A percentile compares a stretch with the other conserved stretches of the same genome.
Evolutionary conservation across 2,113 vertebrate species (phyloP).

Genomic region (Steatornis caripensis): DNA sequence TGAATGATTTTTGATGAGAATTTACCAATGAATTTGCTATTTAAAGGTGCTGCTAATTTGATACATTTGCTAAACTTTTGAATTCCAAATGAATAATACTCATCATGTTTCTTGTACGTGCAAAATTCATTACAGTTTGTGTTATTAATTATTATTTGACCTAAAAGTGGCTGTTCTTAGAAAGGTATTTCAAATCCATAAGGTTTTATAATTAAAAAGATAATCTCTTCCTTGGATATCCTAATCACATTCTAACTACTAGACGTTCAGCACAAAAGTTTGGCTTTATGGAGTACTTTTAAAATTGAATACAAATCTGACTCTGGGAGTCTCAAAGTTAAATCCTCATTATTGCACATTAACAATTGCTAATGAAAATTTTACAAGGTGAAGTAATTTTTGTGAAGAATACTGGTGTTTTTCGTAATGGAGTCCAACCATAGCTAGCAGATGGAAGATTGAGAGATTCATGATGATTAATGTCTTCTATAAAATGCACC

Average conservation of each 20-base stretch:
- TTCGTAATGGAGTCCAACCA: accelerated
- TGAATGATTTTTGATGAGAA: not conserved
- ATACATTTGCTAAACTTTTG: not conserved
- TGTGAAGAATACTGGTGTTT: not conserved
- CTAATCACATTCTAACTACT: not conserved
- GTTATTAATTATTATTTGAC: not conserved
- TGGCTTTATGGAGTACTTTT: not conserved
- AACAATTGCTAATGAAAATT: not conserved
- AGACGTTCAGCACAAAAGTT: not conserved
- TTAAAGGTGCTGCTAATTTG: not conserved
- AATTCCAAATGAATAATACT: not conserved
- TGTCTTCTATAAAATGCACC: not conserved
- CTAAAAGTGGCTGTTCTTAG: not conserved
- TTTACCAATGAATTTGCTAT: not conserved
- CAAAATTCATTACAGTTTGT: not conserved
- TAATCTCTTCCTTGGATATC: not conserved
- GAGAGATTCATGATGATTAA: not conserved
- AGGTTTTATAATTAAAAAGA: not conserved
- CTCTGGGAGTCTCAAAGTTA: not conserved
- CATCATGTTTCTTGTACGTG: not conserved
- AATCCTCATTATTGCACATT: not conserved
- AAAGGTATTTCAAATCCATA: not conserved
- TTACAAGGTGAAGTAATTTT: not conserved
- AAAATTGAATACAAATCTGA: not conserved
- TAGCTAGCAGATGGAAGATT: not conserved